Evolutionary conservation across 2,888 invertebrate species (phyloP).

Genomic region (Scaeva pyrastri): DNA sequence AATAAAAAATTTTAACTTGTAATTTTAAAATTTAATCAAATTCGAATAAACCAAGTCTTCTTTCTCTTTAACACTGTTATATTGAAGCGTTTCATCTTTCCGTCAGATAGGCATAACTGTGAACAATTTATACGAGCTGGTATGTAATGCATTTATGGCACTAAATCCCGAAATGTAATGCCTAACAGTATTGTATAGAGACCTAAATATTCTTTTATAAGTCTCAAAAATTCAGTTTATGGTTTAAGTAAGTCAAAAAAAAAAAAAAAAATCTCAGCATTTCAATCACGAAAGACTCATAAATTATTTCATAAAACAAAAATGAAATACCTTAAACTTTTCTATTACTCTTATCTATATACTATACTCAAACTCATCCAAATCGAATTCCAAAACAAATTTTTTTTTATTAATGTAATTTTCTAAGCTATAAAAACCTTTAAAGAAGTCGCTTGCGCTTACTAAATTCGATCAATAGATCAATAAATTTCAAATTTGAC

Average conservation of each 20-base stretch:
- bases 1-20: too few species aligned
- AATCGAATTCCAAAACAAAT: neutral
- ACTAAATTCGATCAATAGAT: conserved; percentile 55
- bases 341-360: conserved; percentile 8
- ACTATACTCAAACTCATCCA: too few species aligned
- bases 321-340: neutral
- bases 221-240: neutral
- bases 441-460: conserved; percentile 52
- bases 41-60: too few species aligned
- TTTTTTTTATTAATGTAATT: neutral
- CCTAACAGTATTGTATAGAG: neutral
- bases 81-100: too few species aligned
- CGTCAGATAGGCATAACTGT: too few species aligned
- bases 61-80: too few species aligned
- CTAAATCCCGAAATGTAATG: neutral
- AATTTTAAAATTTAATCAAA: too few species aligned
- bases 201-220: neutral
- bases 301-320: conserved; percentile 23
- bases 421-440: conserved; percentile 5
- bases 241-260: neutral
- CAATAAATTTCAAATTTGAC: conserved; percentile 57
- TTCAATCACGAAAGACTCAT: conserved; percentile 32
- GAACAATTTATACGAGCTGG: too few species aligned
- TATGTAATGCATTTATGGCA: neutral
- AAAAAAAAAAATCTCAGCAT: conserved; percentile 20